Evolutionary conservation across 2,113 vertebrate genomes (phyloP).

Genomic region (Typhlomys cinereus): DNA sequence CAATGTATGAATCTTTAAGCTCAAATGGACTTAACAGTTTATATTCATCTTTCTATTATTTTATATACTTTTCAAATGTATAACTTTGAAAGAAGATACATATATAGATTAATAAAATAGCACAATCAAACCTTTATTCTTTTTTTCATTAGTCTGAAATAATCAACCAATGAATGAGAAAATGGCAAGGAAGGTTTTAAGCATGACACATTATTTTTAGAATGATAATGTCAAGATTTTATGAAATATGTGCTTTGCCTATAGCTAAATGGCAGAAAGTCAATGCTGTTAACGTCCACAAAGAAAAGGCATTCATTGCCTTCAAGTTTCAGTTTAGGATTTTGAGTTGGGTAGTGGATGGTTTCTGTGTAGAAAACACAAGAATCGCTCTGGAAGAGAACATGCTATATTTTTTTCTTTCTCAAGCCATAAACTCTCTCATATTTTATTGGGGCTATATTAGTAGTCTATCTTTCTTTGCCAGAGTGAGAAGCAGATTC

Average conservation of each 20-base stretch:
- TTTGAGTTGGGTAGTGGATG: neutral
- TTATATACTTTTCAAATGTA: slow-evolving; percentile 35
- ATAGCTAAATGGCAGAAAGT: neutral
- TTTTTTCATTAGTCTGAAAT: slow-evolving; percentile 69
- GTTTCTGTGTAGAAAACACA: neutral
- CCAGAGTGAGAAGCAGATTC: neutral
- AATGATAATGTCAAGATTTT: slow-evolving; percentile 28
- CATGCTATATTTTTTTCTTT: slow-evolving; percentile 7
- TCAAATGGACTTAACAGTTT: neutral
- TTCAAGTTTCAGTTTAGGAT: slow-evolving; percentile 23
- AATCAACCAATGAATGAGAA: slow-evolving; percentile 56
- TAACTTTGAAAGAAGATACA: slow-evolving; percentile 66
- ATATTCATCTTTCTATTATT: neutral
- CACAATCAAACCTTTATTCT: slow-evolving; percentile 66
- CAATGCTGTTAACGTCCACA: slow-evolving; percentile 58
- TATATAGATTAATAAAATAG: slow-evolving; percentile 75
- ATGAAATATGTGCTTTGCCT: slow-evolving; percentile 34
- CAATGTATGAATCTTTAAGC: neutral
- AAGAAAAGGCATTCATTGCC: slow-evolving; percentile 43
- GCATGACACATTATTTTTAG: slow-evolving; percentile 55
- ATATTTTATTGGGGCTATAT: neutral
- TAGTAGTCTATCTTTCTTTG: slow-evolving; percentile 7
- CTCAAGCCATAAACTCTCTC: neutral
- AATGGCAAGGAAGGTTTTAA: slow-evolving; percentile 52
- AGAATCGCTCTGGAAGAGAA: slow-evolving; percentile 49